A percentile compares a stretch with the other conserved stretches of the same genome.
Evolutionary conservation across 2,113 vertebrate genomes (phyloP).

Genomic region (Anguilla rostrata): DNA sequence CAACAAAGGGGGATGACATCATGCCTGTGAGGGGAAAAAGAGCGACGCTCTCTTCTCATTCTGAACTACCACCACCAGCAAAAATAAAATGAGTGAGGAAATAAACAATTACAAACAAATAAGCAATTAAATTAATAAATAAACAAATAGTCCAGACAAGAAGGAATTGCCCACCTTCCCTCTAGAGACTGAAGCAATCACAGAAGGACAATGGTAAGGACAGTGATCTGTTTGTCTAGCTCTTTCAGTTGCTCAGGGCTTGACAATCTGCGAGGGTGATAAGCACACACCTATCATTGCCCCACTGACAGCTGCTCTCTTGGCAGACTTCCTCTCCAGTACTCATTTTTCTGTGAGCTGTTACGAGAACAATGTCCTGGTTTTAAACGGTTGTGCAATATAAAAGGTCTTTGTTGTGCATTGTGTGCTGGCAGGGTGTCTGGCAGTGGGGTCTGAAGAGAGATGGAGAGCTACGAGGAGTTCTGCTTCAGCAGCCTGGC

Average conservation of each 20-base stretch:
- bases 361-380: not conserved
- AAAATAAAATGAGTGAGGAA: not conserved
- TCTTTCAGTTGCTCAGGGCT: conserved; percentile 31
- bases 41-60: not conserved
- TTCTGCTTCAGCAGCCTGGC: conserved; percentile 78
- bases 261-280: conserved; percentile 7
- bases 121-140: not conserved
- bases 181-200: conserved; percentile 21
- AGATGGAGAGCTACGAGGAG: conserved; percentile 88
- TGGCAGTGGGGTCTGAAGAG: conserved; percentile 44
- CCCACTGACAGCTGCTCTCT: not conserved
- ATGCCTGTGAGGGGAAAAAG: not conserved
- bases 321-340: not conserved
- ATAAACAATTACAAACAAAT: not conserved
- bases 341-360: not conserved
- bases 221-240: conserved; percentile 47
- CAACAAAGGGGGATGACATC: not conserved
- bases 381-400: not conserved
- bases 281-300: not conserved
- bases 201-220: conserved; percentile 61
- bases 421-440: conserved; percentile 39
- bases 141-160: not conserved
- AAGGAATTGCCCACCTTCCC: not conserved
- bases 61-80: not conserved
- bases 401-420: not conserved